phyloP scores from a whole-genome alignment of 2,113 vertebrate species.

The Trachemys scripta region DNA sequence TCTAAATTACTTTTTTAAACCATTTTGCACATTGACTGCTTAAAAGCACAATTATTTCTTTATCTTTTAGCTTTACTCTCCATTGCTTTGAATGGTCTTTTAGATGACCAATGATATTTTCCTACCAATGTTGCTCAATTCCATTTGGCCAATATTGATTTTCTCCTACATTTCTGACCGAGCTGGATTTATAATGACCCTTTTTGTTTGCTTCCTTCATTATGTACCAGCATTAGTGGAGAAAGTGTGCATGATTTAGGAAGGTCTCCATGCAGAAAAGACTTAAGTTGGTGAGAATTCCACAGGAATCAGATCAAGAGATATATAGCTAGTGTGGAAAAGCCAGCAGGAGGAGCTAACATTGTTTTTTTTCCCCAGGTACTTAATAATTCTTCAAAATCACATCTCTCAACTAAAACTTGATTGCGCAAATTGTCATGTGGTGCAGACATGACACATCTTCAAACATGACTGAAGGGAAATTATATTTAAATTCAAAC shows the following conservation, averaged over 20 bases:
- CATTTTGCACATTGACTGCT: not conserved
- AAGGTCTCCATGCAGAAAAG: not conserved
- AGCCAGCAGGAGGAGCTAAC: conserved; percentile 28
- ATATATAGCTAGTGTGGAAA: conserved; percentile 29
- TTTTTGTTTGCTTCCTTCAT: not conserved
- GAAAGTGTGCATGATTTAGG: not conserved
- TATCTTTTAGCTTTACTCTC: conserved; percentile 2
- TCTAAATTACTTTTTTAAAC: conserved; percentile 32
- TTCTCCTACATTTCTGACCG: not conserved
- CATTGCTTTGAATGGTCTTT: conserved; percentile 4
- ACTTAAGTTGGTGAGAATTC: conserved; percentile 29
- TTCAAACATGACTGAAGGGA: not conserved
- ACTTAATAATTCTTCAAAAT: conserved; percentile 49
- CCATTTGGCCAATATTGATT: not conserved
- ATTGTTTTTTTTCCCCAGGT: conserved; percentile 19
- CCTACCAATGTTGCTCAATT: not conserved
- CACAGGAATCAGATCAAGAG: conserved; percentile 18
- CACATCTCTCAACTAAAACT: not conserved
- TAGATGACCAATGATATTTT: not conserved
- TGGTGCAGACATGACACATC: not conserved
- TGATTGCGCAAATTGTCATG: conserved; percentile 14
- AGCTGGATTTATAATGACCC: not conserved
- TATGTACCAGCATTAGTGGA: not conserved
- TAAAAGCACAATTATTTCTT: conserved; percentile 8
- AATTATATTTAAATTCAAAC: conserved; percentile 34